Base-by-base conservation (phyloP, 2,113 vertebrate species). In the Embiotoca jacksoni region DNA sequence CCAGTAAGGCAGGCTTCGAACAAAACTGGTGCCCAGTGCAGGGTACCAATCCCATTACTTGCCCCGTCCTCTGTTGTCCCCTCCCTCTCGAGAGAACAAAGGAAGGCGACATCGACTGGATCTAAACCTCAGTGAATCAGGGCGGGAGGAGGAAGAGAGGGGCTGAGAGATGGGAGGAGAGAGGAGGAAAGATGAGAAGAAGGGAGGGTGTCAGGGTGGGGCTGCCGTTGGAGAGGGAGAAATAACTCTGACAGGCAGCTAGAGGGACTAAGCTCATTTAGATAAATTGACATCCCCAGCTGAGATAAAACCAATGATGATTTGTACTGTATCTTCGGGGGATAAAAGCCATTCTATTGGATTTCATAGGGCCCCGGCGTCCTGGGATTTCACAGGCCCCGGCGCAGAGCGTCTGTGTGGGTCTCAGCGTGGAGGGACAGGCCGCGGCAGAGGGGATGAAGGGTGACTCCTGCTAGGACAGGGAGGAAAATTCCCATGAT, bases 261-360 rank as follows among this genome's bases (percentile, higher is more conserved):
- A 84, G 92, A 90, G 84, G 86, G 90, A 93, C 89, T 93, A 94
- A 94, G 92, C 90, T 94, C 94, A 96, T 97, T 97, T 96, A 96
- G 95, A 98, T 90, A 96, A 96, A 96, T 95, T 94, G 94, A 95
- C 96, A 96, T 95, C 94, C 95, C 96, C 95, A 94, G 94, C 97
- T 96, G 96, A 96, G 97, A 97, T 96, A 96, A 98, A 98, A 96
- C 96, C 96, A 95, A 94, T 87, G 93, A 95, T 97, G 96, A 97
- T 98, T 97, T 98, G 94, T 95, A 95, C 96, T 96, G 95, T 96
- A 96, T 96, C 96, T 98, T 96, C 82, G 57, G 91, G 91, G 88
- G 85, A 92, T 92, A 91, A 91, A 94, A 90, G 81, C 89, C 88
- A 77, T 89, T 91, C 91, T 92, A 78, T 90, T 90, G 91, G 84